phyloP scores from a whole-genome alignment of 2,797 vertebrate species.

The Parauchenoglanis punctatus region DNA sequence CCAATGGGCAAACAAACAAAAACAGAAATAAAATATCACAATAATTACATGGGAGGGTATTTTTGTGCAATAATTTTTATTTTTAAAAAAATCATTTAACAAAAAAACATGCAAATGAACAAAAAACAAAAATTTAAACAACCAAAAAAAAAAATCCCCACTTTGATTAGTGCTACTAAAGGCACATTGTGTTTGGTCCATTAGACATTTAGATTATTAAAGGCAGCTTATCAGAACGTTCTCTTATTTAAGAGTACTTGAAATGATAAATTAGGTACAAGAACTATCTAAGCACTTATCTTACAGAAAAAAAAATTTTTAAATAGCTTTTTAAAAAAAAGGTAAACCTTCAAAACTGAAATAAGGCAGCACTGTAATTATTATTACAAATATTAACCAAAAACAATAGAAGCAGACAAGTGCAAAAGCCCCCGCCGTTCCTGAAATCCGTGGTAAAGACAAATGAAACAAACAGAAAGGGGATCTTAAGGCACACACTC shows the following conservation, averaged over 20 bases:
- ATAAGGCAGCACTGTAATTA: slow-evolving; percentile 67
- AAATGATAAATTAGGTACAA: slow-evolving; percentile 62
- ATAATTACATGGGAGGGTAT: not conserved
- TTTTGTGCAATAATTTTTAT: slow-evolving; percentile 64
- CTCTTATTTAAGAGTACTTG: slow-evolving; percentile 47
- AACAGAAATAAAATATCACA: slow-evolving; percentile 11
- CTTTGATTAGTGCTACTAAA: slow-evolving; percentile 55
- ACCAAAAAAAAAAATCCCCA: slow-evolving; percentile 29
- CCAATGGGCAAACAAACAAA: not conserved
- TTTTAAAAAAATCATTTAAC: not conserved
- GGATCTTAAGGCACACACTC: slow-evolving; percentile 27
- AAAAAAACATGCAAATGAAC: slow-evolving; percentile 61
- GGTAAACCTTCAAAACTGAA: slow-evolving; percentile 52
- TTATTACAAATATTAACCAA: slow-evolving; percentile 57
- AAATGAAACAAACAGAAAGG: slow-evolving; percentile 24
- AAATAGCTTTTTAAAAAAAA: slow-evolving; percentile 26
- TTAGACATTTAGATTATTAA: slow-evolving; percentile 54
- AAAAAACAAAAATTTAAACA: slow-evolving; percentile 24
- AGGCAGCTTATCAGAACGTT: slow-evolving; percentile 63
- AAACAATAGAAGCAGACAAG: slow-evolving; percentile 42
- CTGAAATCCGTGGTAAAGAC: not conserved
- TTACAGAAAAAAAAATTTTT: slow-evolving; percentile 54
- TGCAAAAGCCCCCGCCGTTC: not conserved
- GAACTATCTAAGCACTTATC: slow-evolving; percentile 43
- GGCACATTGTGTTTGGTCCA: slow-evolving; percentile 50